Base-by-base conservation (phyloP, 1,140 invertebrate genomes). In the Bombus superbus region DNA sequence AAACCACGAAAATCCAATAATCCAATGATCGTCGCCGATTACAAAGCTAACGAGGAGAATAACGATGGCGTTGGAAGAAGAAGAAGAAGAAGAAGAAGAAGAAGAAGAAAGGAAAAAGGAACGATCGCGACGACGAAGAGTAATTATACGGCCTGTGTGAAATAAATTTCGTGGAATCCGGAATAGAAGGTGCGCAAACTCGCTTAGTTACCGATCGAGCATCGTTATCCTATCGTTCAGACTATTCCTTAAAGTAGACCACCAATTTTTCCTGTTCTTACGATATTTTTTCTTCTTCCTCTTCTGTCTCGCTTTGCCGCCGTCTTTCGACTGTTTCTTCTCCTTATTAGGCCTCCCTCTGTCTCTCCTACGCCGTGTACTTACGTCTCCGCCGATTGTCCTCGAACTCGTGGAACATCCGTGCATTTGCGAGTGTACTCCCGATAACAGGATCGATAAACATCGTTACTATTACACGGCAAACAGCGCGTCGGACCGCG, bases 361-460 rank as follows among this genome's bases (percentile, higher is more conserved):
- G 62, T 69, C 76, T 42, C 74, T 62, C 69, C 79, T 74, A 62
- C 62, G 64, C 44, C 28, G 73, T 57, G 86, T 92, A 89, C 91
- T 92, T 92, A 87, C 88, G 74, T 91, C 87, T 92, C 62, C 81
- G 47, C 40, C 69, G 38, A 66, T 81, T 82, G 88, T 90, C 89
- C 89, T 90, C 89, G 78, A 72, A 75, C 89, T 82, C 82, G 85
- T 79, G 57, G 59, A 78, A 44, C 62, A 47, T 66, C 64, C 42
- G 86, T 87, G 69, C 86, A 86, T 87, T 87, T 83, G 75, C 83
- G 81, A 92, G 73, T 77, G 88, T 89, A 91, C 90, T 83, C 87
- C 91, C 91, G 94, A 95, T 94, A 95, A 94, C 91, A 91, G 92
- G 91, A 94, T 95, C 92, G 90, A 93, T 94, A 94, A 94, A 94